phyloP scores from a whole-genome alignment of 2,113 vertebrate species.

The Syngnathus typhle region DNA sequence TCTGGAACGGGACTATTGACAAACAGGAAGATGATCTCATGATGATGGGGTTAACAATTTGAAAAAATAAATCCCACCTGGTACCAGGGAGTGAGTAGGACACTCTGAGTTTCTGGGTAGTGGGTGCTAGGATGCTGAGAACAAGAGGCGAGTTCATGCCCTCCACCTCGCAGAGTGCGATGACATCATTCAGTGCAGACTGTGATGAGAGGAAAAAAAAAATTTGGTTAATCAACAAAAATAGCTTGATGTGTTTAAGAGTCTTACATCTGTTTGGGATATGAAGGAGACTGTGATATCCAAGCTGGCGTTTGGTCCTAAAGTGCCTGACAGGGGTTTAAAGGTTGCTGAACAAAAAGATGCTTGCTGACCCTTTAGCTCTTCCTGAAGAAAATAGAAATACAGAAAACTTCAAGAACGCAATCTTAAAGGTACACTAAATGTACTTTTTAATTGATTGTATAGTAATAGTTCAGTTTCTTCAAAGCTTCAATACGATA shows the following conservation, averaged over 20 bases:
- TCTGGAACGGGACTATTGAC: constrained; percentile 40
- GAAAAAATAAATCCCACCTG: constrained; percentile 1
- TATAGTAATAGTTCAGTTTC: too few relatives aligned
- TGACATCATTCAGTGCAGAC: constrained; percentile 73
- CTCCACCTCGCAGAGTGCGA: constrained; percentile 77
- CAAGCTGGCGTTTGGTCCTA: constrained; percentile 75
- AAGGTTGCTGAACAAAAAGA: constrained; percentile 61
- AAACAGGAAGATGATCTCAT: constrained; percentile 2
- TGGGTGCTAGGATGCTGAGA: constrained; percentile 69
- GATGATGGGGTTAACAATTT: too few relatives aligned
- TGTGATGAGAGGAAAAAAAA: constrained; percentile 46
- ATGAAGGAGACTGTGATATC: constrained; percentile 74
- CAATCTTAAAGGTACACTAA: neutral
- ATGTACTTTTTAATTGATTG: too few relatives aligned
- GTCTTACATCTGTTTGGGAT: constrained; percentile 66
- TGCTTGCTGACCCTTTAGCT: constrained; percentile 78
- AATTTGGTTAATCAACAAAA: neutral
- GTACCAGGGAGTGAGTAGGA: constrained; percentile 63
- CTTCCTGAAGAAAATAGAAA: constrained; percentile 23
- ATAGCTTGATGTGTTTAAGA: neutral
- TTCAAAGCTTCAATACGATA: neutral
- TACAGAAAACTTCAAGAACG: neutral
- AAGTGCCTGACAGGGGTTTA: constrained; percentile 66
- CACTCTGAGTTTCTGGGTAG: constrained; percentile 73
- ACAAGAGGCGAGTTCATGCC: constrained; percentile 78